Percentiles rank a stretch among this genome's conserved stretches.
phyloP scores from a whole-genome alignment of 2,888 invertebrate genomes.

The Drosophila anomelani region DNA sequence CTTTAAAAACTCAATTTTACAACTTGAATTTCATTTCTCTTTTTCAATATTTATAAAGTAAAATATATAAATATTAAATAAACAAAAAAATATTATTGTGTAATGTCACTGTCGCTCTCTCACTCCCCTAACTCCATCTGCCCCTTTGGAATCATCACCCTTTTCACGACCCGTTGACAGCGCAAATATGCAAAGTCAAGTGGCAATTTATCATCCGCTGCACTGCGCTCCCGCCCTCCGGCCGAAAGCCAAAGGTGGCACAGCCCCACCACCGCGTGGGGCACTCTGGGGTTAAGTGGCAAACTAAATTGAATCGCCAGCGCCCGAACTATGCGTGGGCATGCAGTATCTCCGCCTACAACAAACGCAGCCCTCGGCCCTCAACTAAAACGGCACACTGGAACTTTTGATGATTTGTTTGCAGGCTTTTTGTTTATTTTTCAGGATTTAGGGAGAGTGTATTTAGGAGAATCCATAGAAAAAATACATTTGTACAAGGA shows the following conservation, averaged over 20 bases:
- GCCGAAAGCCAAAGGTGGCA: constrained; percentile 17
- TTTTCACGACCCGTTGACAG: constrained; percentile 50
- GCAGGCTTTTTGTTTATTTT: constrained; percentile 1
- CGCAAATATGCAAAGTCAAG: constrained; percentile 79
- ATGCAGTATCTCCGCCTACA: constrained; percentile 59
- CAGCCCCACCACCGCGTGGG: constrained; percentile 32
- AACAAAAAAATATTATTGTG: constrained; percentile 1
- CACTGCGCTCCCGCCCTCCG: constrained; percentile 38
- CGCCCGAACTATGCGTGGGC: constrained; percentile 53
- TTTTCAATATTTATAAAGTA: background rate
- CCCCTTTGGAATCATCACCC: constrained; percentile 15
- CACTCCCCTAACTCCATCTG: constrained; percentile 12
- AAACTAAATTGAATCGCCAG: constrained; percentile 70
- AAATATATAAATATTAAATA: background rate
- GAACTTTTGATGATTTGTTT: background rate
- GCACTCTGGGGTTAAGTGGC: constrained; percentile 69
- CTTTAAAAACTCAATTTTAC: background rate
- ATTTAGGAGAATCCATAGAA: background rate
- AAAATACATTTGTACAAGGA: background rate
- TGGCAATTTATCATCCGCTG: constrained; percentile 77
- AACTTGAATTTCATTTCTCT: rapidly evolving
- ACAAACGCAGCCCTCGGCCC: constrained; percentile 7
- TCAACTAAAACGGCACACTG: constrained; percentile 1
- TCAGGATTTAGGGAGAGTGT: background rate
- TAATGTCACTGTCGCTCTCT: too few relatives aligned